phyloP scores from a whole-genome alignment of 2,113 vertebrate species.

The Pteronura brasiliensis region DNA sequence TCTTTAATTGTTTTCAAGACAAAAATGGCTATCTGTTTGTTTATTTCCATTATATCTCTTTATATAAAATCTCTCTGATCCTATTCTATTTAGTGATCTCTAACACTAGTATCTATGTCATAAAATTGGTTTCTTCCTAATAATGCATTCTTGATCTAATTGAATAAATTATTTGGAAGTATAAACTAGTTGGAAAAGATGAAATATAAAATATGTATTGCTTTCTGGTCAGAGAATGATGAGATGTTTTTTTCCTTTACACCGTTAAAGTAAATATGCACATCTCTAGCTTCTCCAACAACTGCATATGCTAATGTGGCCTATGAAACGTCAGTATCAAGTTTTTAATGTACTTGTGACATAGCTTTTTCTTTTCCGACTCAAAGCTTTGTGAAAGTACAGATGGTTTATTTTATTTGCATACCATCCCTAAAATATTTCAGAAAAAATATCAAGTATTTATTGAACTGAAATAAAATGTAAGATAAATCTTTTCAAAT shows the following conservation, averaged over 20 bases:
- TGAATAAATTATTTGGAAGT: not conserved
- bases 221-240: not conserved
- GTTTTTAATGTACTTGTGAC: not conserved
- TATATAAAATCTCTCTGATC: not conserved
- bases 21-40: not conserved
- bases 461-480: constrained; percentile 10
- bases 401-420: not conserved
- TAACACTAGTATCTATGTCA: not conserved
- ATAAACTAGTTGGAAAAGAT: not conserved
- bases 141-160: not conserved
- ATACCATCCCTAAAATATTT: not conserved
- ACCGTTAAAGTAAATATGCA: not conserved
- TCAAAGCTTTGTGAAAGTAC: not conserved
- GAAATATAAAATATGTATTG: not conserved
- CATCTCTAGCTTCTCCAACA: not conserved
- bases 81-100: not conserved
- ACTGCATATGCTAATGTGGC: not conserved
- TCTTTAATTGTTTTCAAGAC: not conserved
- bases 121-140: not conserved
- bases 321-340: not conserved
- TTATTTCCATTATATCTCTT: not conserved
- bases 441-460: not conserved
- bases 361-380: not conserved
- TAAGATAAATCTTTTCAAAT: not conserved
- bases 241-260: not conserved